A percentile compares a stretch with the other conserved stretches of the same genome.
phyloP scores from a whole-genome alignment of 2,888 invertebrate species.

The Asteroscopus sphinx region DNA sequence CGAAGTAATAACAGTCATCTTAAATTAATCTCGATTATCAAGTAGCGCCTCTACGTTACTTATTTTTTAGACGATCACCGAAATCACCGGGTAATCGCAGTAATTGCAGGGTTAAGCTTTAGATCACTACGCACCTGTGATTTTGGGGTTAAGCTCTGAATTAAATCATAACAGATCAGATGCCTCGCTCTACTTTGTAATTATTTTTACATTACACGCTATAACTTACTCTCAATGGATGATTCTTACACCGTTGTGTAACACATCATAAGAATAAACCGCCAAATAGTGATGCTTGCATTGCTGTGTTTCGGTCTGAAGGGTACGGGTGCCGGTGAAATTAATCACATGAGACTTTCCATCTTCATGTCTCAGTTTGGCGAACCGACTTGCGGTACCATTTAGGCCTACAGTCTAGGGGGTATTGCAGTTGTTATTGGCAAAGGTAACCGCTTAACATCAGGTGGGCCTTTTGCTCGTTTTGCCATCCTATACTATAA shows the following conservation, averaged over 20 bases:
- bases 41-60: constrained; percentile 38
- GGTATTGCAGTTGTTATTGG: too few relatives aligned
- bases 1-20: constrained; percentile 31
- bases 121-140: constrained; percentile 52
- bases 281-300: too few relatives aligned
- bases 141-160: constrained; percentile 54
- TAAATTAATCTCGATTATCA: constrained; percentile 43
- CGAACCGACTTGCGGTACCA: too few relatives aligned
- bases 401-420: too few relatives aligned
- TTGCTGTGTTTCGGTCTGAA: too few relatives aligned
- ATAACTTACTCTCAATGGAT: constrained; percentile 27
- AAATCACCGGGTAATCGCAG: constrained; percentile 17
- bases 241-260: constrained; percentile 34
- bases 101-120: constrained; percentile 33
- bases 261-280: not conserved
- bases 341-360: too few relatives aligned
- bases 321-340: too few relatives aligned
- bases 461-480: too few relatives aligned
- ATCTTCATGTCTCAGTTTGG: too few relatives aligned
- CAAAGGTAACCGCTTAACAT: too few relatives aligned
- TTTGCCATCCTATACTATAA: too few relatives aligned
- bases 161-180: constrained; percentile 55
- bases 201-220: constrained; percentile 64
- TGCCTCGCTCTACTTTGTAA: constrained; percentile 50
- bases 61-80: constrained; percentile 21